Percentiles rank a stretch among this genome's conserved stretches.
phyloP scores from a whole-genome alignment of 1,140 invertebrate genomes.

The Chionoecetes opilio region DNA sequence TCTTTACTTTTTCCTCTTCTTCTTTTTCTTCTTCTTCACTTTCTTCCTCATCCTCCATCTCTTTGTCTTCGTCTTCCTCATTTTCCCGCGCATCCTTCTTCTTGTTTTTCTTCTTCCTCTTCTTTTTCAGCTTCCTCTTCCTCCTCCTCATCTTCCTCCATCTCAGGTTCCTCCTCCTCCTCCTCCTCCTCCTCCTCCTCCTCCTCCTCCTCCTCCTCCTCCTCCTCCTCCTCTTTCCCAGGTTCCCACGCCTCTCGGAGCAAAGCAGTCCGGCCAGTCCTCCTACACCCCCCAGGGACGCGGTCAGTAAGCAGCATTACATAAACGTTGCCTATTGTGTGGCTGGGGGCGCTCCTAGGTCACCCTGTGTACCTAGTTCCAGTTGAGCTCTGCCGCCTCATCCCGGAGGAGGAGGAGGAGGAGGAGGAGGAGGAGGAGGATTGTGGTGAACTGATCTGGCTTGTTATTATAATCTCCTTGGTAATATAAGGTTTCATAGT shows the following conservation, averaged over 20 bases:
- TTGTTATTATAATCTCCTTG: not conserved
- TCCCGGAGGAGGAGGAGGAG: not conserved
- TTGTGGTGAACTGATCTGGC: not conserved
- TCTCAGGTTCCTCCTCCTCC: slow-evolving; percentile 19
- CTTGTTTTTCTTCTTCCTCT: too few relatives aligned
- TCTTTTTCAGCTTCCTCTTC: not conserved
- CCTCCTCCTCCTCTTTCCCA: slow-evolving; percentile 11
- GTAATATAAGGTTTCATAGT: not conserved
- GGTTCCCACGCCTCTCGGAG: not conserved
- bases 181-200: not conserved
- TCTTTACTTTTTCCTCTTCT: too few relatives aligned
- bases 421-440: too few relatives aligned
- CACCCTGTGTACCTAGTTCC: not conserved
- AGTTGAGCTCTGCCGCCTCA: not conserved
- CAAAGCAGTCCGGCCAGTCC: not conserved
- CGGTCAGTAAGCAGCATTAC: slow-evolving; percentile 15
- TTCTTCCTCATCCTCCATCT: not conserved
- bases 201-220: not conserved
- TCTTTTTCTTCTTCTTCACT: not conserved
- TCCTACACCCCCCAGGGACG: not conserved
- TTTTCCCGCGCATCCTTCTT: not conserved
- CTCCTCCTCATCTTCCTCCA: not conserved
- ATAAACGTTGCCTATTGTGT: slow-evolving; percentile 10
- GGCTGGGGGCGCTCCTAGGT: not conserved
- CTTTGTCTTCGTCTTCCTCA: not conserved